phyloP scores from a whole-genome alignment of 2,113 vertebrate species.

The Patagioenas fasciata region DNA sequence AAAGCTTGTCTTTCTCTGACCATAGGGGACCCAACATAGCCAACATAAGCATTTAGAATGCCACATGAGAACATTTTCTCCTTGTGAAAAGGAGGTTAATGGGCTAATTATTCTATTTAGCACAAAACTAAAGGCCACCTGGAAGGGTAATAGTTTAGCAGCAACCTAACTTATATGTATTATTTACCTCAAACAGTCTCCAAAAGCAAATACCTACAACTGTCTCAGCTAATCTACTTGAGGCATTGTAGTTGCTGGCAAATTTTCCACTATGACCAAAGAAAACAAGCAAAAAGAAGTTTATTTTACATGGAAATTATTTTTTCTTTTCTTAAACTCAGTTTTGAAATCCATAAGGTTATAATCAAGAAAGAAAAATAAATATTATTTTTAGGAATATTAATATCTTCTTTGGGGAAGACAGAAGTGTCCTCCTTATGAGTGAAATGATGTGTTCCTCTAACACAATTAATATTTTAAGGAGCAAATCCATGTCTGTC shows the following conservation, averaged over 20 bases:
- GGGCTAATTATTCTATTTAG: not conserved
- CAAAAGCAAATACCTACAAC: not conserved
- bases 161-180: not conserved
- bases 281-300: not conserved
- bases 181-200: not conserved
- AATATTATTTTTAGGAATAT: not conserved
- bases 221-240: not conserved
- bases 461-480: conserved; percentile 1
- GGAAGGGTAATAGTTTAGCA: not conserved
- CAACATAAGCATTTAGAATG: not conserved
- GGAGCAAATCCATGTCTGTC: not conserved
- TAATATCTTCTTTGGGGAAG: not conserved
- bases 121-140: not conserved
- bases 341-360: not conserved
- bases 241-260: not conserved
- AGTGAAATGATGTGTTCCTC: not conserved
- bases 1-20: not conserved
- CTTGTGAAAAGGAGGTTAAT: not conserved
- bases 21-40: rapidly evolving
- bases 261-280: not conserved
- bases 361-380: not conserved
- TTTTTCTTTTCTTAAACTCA: not conserved
- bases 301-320: not conserved
- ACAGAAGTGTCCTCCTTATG: not conserved
- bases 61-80: not conserved